Percentiles rank a stretch among this genome's conserved stretches.
Evolutionary conservation across 2,113 vertebrate species (phyloP).

Genomic region (Syngnathoides biaculeatus): DNA sequence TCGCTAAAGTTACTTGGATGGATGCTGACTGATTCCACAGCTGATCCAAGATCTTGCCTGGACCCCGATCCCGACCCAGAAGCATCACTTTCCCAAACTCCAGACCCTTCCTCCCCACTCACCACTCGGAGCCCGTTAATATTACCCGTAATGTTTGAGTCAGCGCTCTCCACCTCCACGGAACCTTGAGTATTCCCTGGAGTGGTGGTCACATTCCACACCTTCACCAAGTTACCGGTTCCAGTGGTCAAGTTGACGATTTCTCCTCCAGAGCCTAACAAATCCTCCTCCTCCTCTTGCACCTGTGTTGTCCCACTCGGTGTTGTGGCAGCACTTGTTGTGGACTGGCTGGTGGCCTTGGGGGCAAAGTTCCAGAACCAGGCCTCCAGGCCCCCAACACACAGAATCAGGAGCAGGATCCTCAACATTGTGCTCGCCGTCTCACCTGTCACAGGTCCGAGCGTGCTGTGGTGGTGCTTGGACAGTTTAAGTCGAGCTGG

Average conservation of each 20-base stretch:
- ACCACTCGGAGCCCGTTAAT: slow-evolving; percentile 32
- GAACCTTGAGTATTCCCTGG: slow-evolving; percentile 25
- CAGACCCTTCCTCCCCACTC: slow-evolving; percentile 35
- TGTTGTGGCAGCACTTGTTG: not conserved
- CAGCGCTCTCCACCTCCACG: slow-evolving; percentile 31
- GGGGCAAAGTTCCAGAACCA: slow-evolving; percentile 7
- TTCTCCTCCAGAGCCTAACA: slow-evolving; percentile 68
- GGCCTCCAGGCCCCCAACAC: slow-evolving; percentile 35
- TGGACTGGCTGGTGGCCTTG: not conserved
- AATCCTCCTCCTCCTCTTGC: slow-evolving; percentile 25
- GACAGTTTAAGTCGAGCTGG: slow-evolving; percentile 24
- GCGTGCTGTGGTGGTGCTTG: slow-evolving; percentile 25
- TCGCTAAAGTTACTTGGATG: slow-evolving; percentile 6
- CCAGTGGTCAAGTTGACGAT: slow-evolving; percentile 64
- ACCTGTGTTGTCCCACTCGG: not conserved
- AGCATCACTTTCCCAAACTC: slow-evolving; percentile 5
- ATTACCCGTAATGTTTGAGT: slow-evolving; percentile 46
- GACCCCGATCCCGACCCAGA: slow-evolving; percentile 17
- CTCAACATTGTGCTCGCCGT: slow-evolving; percentile 39
- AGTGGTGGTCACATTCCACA: slow-evolving; percentile 54
- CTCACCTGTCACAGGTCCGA: slow-evolving; percentile 15
- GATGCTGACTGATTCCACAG: slow-evolving; percentile 1
- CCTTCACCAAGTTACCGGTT: slow-evolving; percentile 62
- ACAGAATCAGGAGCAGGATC: slow-evolving; percentile 51
- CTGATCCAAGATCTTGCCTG: slow-evolving; percentile 7